A percentile compares a stretch with the other conserved stretches of the same genome.
Conservation (phyloP, 2,797 vertebrate genomes). For the Cyprinodon diabolis region DNA sequence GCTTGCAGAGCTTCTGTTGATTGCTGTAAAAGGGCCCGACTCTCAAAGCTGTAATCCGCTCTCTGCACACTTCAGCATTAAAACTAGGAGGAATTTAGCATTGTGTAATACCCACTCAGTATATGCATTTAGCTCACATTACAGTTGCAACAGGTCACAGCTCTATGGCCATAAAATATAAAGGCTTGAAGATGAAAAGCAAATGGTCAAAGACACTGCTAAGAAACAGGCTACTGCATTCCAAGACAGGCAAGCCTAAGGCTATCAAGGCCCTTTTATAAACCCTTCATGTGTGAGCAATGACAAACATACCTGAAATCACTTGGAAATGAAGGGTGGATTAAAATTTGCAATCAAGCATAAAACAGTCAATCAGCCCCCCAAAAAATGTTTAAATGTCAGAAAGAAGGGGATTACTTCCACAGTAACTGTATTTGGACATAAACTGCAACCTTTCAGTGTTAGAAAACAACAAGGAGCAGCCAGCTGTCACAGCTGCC, state of each 20-base stretch:
- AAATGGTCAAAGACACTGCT: conserved; percentile 35
- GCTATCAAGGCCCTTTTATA: neutral
- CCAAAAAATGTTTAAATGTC: neutral
- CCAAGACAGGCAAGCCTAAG: neutral
- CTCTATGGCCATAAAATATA: conserved; percentile 32
- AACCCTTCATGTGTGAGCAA: conserved; percentile 3
- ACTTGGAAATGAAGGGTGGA: neutral
- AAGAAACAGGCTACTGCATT: conserved; percentile 13
- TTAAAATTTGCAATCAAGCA: neutral
- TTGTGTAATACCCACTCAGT: conserved; percentile 49
- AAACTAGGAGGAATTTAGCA: conserved; percentile 53
- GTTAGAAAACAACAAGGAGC: conserved; percentile 15
- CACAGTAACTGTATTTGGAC: conserved; percentile 11
- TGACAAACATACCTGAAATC: neutral
- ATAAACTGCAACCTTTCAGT: conserved; percentile 24
- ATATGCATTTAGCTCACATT: conserved; percentile 27
- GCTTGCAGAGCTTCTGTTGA: conserved; percentile 35
- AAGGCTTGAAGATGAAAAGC: conserved; percentile 31
- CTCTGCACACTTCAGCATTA: conserved; percentile 45
- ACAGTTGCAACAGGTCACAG: conserved; percentile 55
- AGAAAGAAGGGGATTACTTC: conserved; percentile 1
- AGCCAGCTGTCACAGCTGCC: conserved; percentile 45
- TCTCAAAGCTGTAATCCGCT: conserved; percentile 63
- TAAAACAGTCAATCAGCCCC: neutral
- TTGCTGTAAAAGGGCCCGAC: conserved; percentile 14